phyloP scores from a whole-genome alignment of 2,888 invertebrate genomes.

The Isoperla grammatica region DNA sequence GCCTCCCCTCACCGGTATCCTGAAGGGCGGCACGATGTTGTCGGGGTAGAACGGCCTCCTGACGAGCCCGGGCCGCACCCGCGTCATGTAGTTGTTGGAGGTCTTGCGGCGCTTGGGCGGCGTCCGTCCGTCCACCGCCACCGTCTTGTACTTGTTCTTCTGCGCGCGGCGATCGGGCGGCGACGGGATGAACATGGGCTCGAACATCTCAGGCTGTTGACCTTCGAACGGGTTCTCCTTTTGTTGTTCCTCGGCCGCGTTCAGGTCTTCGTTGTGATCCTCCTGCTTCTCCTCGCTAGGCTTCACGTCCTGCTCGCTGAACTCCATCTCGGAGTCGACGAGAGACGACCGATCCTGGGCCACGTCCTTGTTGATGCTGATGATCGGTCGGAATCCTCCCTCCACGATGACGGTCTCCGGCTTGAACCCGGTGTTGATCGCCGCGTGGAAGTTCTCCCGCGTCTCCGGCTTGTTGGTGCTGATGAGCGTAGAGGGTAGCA shows the following conservation, averaged over 20 bases:
- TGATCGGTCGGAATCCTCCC: conserved; percentile 77
- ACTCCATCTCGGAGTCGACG: conserved; percentile 30
- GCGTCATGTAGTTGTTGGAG: conserved; percentile 43
- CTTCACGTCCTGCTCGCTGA: conserved; percentile 39
- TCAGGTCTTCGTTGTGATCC: conserved; percentile 43
- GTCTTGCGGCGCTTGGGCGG: conserved; percentile 35
- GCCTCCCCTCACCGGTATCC: conserved; percentile 23
- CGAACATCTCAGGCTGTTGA: conserved; percentile 55
- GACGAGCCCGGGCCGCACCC: conserved; percentile 48
- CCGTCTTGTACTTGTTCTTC: conserved; percentile 40
- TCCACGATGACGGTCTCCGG: conserved; percentile 77
- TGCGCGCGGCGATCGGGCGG: conserved; percentile 55
- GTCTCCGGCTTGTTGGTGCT: neutral
- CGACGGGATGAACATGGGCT: conserved; percentile 77
- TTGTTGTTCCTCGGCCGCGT: conserved; percentile 44
- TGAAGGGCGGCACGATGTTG: conserved; percentile 26
- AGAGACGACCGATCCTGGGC: conserved; percentile 46
- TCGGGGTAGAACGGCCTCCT: conserved; percentile 28
- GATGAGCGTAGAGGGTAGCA: neutral
- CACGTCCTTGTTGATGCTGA: conserved; percentile 47
- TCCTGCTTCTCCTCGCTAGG: conserved; percentile 48
- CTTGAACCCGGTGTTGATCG: conserved; percentile 63
- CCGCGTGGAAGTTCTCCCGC: conserved; percentile 36
- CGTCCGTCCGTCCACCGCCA: conserved; percentile 17
- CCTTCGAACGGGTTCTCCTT: conserved; percentile 45